phyloP scores from a whole-genome alignment of 2,113 vertebrate genomes.

The Tympanuchus pallidicinctus region DNA sequence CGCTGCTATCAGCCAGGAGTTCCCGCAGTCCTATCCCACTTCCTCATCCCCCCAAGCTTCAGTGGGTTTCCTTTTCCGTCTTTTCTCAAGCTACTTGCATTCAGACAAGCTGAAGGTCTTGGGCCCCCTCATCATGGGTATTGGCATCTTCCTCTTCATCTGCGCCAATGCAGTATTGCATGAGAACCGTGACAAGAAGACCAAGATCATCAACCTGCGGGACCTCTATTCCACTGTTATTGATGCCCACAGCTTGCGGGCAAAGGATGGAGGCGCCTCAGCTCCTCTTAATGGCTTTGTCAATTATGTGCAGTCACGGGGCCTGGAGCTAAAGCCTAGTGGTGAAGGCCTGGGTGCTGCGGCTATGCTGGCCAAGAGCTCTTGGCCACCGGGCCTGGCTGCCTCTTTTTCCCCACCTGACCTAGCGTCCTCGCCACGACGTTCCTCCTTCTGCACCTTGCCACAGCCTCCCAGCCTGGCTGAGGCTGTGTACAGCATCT shows the following conservation, averaged over 20 bases:
- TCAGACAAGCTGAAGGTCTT: slow-evolving; percentile 95
- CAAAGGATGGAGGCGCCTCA: slow-evolving; percentile 81
- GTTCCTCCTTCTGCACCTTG: slow-evolving; percentile 68
- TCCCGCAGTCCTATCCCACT: neutral
- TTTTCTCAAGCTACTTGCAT: slow-evolving; percentile 90
- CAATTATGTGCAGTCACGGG: slow-evolving; percentile 84
- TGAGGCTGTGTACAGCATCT: slow-evolving; percentile 92
- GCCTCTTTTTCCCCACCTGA: slow-evolving; percentile 74
- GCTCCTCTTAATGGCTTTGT: slow-evolving; percentile 90
- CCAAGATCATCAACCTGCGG: slow-evolving; percentile 94
- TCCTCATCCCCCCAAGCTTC: slow-evolving; percentile 54
- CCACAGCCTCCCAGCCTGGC: slow-evolving; percentile 83
- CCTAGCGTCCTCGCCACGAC: slow-evolving; percentile 55
- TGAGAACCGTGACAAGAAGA: slow-evolving; percentile 94
- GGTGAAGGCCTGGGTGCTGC: slow-evolving; percentile 77
- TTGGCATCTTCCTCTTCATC: slow-evolving; percentile 97
- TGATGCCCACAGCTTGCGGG: slow-evolving; percentile 90
- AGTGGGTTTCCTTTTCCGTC: slow-evolving; percentile 77
- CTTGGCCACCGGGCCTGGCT: slow-evolving; percentile 84
- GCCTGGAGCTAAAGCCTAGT: slow-evolving; percentile 78
- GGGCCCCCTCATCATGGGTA: slow-evolving; percentile 95
- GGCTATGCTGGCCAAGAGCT: slow-evolving; percentile 79
- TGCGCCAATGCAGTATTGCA: slow-evolving; percentile 96
- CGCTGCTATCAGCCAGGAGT: neutral
- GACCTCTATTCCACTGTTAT: slow-evolving; percentile 99